Base-by-base conservation (phyloP, 2,797 vertebrate species). In the Masticophis lateralis region DNA sequence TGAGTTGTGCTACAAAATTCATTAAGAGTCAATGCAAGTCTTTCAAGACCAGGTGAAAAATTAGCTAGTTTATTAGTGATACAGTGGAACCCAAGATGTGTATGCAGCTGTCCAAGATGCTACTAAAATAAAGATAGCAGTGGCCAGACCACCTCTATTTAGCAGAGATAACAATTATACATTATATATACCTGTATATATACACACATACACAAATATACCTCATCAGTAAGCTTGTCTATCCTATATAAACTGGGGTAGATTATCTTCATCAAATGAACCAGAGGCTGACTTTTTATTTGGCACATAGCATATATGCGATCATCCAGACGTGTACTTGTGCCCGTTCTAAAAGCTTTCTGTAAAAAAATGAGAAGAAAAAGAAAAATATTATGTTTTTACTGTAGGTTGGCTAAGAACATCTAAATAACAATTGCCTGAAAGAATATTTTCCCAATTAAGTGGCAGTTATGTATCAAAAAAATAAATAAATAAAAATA, bases 301-400 rank as follows among this genome's bases (percentile, higher is more conserved):
- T 99, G 98, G 60, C 99, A 99, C 99, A 99, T 99, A 90, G 99
- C 98, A 69, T 98, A 99, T 7, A 99, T 98, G 0, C 99, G 98
- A 95, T 99, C 99, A 92, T 99, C 99, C 97, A 99, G 97, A 55
- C 99, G 98, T 0, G 99, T 99, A 95, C 99, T 99, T 10, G 97
- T 98, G 55, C 99, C 99, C 0, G 98, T 99, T 95, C 99, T 98
- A 95, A 99, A 97, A 0, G 99, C 99, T 98, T 99, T 99, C 99
- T 99, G 97, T 6, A 95, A 92, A 90, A 0, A 0, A 55, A 8
- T 13, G 69, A 53, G 5, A 69, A 60, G 22, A 56, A 37, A 86
- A 74, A 92, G 14, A 87, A 86, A 47, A n/a, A 25, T 11, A 37
- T 59, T 86, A 37, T 79, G 25, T 18, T 51, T 47, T 43, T 60